phyloP scores from a whole-genome alignment of 2,888 invertebrate genomes.

The Thereva unica region DNA sequence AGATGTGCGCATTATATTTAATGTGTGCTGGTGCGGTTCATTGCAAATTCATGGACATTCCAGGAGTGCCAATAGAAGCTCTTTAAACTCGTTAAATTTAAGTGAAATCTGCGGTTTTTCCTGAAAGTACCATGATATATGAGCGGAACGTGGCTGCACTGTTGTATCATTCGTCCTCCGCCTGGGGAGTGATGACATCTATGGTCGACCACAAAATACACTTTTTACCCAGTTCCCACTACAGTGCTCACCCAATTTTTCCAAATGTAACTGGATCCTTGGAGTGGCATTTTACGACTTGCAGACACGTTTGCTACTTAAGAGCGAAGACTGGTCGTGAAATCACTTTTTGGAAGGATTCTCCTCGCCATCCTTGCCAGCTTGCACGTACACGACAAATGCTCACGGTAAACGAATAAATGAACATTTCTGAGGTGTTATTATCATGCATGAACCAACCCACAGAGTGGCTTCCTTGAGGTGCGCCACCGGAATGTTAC shows the following conservation, averaged over 20 bases:
- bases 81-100: slow-evolving; percentile 28
- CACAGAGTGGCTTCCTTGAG: slow-evolving; percentile 18
- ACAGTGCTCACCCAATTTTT: slow-evolving; percentile 32
- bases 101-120: slow-evolving; percentile 31
- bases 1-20: background rate
- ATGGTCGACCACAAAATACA: slow-evolving; percentile 10
- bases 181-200: slow-evolving; percentile 20
- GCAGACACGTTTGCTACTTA: slow-evolving; percentile 29
- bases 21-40: background rate
- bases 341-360: slow-evolving; percentile 25
- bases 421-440: slow-evolving; percentile 27
- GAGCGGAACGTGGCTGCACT: slow-evolving; percentile 27
- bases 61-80: slow-evolving; percentile 7
- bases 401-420: slow-evolving; percentile 22
- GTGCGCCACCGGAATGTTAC: slow-evolving; percentile 10
- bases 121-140: slow-evolving; percentile 24
- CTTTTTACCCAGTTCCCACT: slow-evolving; percentile 6
- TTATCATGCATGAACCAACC: slow-evolving; percentile 18
- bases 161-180: slow-evolving; percentile 16
- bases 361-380: background rate
- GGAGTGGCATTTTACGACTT: slow-evolving; percentile 28
- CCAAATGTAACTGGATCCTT: slow-evolving; percentile 23
- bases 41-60: background rate
- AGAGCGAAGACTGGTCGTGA: slow-evolving; percentile 24
- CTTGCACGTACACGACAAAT: background rate